A percentile compares a stretch with the other conserved stretches of the same genome.
Conservation (phyloP, 2,113 vertebrate genomes). For the Carlito syrichta region DNA sequence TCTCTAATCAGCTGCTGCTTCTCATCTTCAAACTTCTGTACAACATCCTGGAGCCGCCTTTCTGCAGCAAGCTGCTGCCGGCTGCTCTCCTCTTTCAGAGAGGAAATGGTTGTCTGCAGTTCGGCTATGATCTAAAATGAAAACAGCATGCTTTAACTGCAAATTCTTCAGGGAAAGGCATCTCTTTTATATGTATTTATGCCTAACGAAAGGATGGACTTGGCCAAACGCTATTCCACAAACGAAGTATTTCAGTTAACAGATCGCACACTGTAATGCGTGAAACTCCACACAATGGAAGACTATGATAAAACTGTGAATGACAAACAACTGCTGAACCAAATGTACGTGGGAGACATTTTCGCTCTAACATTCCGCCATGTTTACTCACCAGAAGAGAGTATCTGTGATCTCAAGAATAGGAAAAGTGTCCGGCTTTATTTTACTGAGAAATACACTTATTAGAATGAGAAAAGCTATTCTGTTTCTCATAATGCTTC, state of each 20-base stretch:
- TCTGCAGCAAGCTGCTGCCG: slow-evolving; percentile 84
- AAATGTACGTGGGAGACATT: slow-evolving; percentile 72
- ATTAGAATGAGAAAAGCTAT: neutral
- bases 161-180: slow-evolving; percentile 49
- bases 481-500: slow-evolving; percentile 38
- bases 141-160: slow-evolving; percentile 74
- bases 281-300: slow-evolving; percentile 51
- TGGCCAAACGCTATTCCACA: slow-evolving; percentile 56
- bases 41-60: slow-evolving; percentile 84
- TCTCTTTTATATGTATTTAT: slow-evolving; percentile 72
- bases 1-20: slow-evolving; percentile 85
- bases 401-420: slow-evolving; percentile 76
- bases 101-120: slow-evolving; percentile 86
- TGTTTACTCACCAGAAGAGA: slow-evolving; percentile 80
- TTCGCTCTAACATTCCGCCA: slow-evolving; percentile 78
- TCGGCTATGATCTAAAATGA: slow-evolving; percentile 88
- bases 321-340: slow-evolving; percentile 67
- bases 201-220: slow-evolving; percentile 49
- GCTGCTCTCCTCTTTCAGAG: slow-evolving; percentile 85
- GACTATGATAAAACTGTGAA: slow-evolving; percentile 41
- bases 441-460: slow-evolving; percentile 47
- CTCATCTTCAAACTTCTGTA: slow-evolving; percentile 86
- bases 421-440: slow-evolving; percentile 39
- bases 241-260: slow-evolving; percentile 72
- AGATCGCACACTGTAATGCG: slow-evolving; percentile 26